Conservation (phyloP, 2,113 vertebrate species). For the Ceratotherium simum region DNA sequence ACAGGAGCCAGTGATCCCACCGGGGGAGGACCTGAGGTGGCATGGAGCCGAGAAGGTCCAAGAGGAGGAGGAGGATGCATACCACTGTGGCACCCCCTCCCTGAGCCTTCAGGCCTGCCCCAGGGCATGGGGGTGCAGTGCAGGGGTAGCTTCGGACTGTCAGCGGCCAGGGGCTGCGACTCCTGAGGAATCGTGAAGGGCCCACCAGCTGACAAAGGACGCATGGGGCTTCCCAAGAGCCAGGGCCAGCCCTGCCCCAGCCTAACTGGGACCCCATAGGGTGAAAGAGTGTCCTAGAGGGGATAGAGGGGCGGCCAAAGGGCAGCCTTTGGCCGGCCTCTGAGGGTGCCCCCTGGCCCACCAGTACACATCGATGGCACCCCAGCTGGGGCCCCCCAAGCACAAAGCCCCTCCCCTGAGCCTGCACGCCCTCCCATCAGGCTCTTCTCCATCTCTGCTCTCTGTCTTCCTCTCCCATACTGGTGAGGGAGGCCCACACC, state of each 20-base stretch:
- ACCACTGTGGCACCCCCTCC: neutral
- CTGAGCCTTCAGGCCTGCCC: neutral
- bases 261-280: neutral
- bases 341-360: neutral
- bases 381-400: neutral
- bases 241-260: neutral
- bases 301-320: neutral
- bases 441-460: neutral
- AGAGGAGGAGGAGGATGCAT: no score
- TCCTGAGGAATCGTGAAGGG: neutral
- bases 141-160: neutral
- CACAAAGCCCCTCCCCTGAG: neutral
- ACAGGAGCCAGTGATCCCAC: neutral
- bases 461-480: conserved; percentile 63
- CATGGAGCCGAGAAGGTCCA: neutral
- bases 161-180: neutral
- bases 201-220: neutral
- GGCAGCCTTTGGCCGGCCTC: neutral
- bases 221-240: neutral
- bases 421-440: neutral
- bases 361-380: fast-evolving
- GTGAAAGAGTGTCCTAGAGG: neutral
- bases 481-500: conserved; percentile 77
- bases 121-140: fast-evolving
- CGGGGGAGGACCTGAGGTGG: neutral